Conservation (phyloP, 2,797 vertebrate genomes). For the Smutsia gigantea region DNA sequence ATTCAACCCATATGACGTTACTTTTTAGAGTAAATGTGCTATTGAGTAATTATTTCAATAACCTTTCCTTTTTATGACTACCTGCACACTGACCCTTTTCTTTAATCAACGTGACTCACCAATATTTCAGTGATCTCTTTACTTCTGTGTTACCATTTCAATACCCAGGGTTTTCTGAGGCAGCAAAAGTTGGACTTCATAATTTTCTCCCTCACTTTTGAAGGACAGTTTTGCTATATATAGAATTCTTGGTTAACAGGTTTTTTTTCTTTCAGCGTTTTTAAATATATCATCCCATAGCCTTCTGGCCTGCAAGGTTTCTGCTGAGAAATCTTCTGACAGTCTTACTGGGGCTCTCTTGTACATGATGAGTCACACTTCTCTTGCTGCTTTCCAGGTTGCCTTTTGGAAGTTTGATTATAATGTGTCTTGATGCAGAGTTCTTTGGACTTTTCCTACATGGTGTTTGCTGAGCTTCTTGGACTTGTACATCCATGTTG, state of each 20-base stretch:
- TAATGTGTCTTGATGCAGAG: not conserved
- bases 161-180: conserved; percentile 55
- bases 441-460: not conserved
- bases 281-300: not conserved
- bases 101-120: conserved; percentile 20
- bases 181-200: not conserved
- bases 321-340: not conserved
- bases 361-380: not conserved
- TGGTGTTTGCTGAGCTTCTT: not conserved
- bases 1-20: conserved; percentile 23
- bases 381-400: not conserved
- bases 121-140: not conserved
- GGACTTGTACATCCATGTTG: not conserved
- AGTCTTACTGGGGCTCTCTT: not conserved
- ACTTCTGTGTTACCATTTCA: not conserved
- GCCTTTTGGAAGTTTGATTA: not conserved
- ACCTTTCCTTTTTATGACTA: not conserved
- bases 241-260: not conserved
- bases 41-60: not conserved
- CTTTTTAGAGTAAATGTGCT: conserved; percentile 14
- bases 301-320: not conserved
- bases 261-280: not conserved
- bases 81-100: conserved; percentile 32
- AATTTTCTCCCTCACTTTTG: not conserved
- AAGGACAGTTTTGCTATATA: not conserved